Conservation (phyloP, 2,797 vertebrate species). For the Onychomys torridus region DNA sequence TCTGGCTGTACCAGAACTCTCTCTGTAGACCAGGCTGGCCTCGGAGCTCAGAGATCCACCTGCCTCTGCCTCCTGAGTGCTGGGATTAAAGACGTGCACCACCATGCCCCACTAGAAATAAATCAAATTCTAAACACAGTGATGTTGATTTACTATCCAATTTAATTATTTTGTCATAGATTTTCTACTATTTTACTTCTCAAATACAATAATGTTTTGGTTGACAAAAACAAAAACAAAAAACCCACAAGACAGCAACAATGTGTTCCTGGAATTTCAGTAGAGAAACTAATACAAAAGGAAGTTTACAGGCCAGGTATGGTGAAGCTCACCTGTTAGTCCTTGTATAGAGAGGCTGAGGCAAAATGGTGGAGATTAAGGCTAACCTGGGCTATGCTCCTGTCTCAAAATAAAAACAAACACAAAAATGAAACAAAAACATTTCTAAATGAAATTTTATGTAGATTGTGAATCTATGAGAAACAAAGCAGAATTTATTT, state of each 20-base stretch:
- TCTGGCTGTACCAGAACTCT: neutral
- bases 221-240: neutral
- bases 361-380: neutral
- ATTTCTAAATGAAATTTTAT: conserved; percentile 49
- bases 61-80: neutral
- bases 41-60: neutral
- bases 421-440: neutral
- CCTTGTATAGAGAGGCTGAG: neutral
- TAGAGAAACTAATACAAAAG: neutral
- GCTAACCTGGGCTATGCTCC: neutral
- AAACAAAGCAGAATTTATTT: conserved; percentile 52
- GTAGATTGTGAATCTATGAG: conserved; percentile 13
- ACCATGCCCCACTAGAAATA: neutral
- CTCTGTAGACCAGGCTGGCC: neutral
- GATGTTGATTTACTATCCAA: neutral
- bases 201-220: neutral
- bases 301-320: neutral
- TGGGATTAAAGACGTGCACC: neutral
- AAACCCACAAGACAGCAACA: neutral
- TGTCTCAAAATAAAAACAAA: neutral
- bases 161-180: conserved; percentile 15
- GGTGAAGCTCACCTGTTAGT: neutral
- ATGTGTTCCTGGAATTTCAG: conserved; percentile 21
- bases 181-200: conserved; percentile 45
- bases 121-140: conserved; percentile 29